phyloP scores from a whole-genome alignment of 2,888 invertebrate species.

The Phortica magna region DNA sequence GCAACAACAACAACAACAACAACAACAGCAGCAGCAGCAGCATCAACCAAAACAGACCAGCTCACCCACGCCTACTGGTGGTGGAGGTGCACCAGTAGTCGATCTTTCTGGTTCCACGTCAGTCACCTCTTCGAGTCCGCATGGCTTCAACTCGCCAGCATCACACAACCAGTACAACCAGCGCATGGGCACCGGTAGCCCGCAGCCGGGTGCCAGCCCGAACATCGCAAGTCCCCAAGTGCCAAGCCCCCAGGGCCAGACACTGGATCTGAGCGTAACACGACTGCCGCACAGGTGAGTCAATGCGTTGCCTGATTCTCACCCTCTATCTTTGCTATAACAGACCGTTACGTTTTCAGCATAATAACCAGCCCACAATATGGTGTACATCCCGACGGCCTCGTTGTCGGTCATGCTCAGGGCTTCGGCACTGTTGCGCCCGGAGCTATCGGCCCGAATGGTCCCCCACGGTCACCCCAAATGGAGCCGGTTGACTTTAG shows the following conservation, averaged over 20 bases:
- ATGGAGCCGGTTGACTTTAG: constrained; percentile 87
- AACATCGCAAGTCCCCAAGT: constrained; percentile 92
- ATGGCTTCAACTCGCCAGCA: constrained; percentile 80
- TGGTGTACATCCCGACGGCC: constrained; percentile 77
- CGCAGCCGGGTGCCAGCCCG: constrained; percentile 91
- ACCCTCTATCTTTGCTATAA: neutral
- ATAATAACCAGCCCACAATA: constrained; percentile 82
- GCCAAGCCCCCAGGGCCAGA: constrained; percentile 94
- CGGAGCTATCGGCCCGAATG: constrained; percentile 70
- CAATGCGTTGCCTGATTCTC: constrained; percentile 11
- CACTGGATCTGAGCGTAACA: constrained; percentile 92
- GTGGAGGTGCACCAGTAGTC: constrained; percentile 86
- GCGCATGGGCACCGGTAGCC: constrained; percentile 82
- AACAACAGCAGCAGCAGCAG: constrained; percentile 77
- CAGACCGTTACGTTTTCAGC: constrained; percentile 48
- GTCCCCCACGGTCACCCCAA: constrained; percentile 81
- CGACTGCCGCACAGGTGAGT: constrained; percentile 89
- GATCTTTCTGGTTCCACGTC: constrained; percentile 90
- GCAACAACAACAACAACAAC: constrained; percentile 63
- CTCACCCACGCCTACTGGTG: constrained; percentile 80
- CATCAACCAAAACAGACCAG: constrained; percentile 79
- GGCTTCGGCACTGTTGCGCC: constrained; percentile 79
- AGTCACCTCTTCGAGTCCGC: constrained; percentile 90
- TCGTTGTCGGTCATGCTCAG: constrained; percentile 79
- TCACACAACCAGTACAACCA: constrained; percentile 78